Evolutionary conservation across 2,113 vertebrate genomes (phyloP).

Genomic region (Cyanistes caeruleus): DNA sequence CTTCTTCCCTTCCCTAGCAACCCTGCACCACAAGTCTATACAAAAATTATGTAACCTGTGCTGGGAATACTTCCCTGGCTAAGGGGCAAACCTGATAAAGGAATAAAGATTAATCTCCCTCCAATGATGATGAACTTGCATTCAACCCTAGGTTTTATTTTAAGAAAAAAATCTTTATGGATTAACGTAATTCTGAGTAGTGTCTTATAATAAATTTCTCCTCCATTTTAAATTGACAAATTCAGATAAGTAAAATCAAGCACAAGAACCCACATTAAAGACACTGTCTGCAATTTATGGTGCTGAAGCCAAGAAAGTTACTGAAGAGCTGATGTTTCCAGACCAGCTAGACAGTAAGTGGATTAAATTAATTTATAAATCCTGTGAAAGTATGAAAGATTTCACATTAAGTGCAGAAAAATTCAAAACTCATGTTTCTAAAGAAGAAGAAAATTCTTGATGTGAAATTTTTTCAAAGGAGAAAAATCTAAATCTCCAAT

Average conservation of each 20-base stretch:
- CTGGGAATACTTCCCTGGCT: background rate
- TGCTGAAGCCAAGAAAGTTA: background rate
- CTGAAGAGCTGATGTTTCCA: background rate
- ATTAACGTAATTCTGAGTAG: background rate
- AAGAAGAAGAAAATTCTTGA: background rate
- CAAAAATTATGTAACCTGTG: fast-evolving
- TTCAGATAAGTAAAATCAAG: background rate
- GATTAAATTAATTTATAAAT: background rate
- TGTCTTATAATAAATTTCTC: background rate
- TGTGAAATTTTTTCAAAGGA: background rate
- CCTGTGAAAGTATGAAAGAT: background rate
- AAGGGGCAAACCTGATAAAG: background rate
- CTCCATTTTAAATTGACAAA: background rate
- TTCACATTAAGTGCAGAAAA: background rate
- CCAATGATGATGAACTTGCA: background rate
- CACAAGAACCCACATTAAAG: background rate
- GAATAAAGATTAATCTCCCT: background rate
- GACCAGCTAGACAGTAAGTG: background rate
- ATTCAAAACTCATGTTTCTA: background rate
- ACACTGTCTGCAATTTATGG: background rate
- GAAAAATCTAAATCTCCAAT: background rate
- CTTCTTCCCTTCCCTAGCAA: background rate
- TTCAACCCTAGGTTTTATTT: background rate
- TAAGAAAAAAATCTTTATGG: background rate
- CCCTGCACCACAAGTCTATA: background rate